phyloP scores from a whole-genome alignment of 1,140 invertebrate species.

The Lasioglossum baleicum region DNA sequence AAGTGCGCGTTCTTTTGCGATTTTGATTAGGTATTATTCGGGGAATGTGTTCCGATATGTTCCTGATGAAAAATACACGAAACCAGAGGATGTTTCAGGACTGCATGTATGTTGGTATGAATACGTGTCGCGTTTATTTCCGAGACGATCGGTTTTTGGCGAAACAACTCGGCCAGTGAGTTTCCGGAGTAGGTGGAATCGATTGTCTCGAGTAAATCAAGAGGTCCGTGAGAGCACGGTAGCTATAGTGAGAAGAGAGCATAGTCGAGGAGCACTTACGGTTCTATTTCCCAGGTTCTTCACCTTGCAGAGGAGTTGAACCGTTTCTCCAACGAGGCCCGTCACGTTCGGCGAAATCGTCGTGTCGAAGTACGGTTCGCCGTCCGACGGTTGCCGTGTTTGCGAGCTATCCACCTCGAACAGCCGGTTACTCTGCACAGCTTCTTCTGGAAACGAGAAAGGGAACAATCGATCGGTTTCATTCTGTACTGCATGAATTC shows the following conservation, averaged over 20 bases:
- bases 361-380: constrained; percentile 81
- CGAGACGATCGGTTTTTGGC: too few species aligned
- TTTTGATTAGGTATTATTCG: too few species aligned
- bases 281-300: constrained; percentile 83
- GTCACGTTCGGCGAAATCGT: constrained; percentile 81
- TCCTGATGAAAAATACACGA: too few species aligned
- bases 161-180: too few species aligned
- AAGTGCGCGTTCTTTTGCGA: too few species aligned
- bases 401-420: constrained; percentile 18
- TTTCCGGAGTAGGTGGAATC: not conserved
- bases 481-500: not conserved
- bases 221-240: not conserved
- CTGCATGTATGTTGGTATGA: too few species aligned
- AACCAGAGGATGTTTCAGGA: too few species aligned
- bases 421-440: constrained; percentile 20
- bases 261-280: constrained; percentile 71
- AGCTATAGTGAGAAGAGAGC: not conserved
- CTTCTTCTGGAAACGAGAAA: constrained; percentile 39
- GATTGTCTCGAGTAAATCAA: not conserved
- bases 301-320: constrained; percentile 82
- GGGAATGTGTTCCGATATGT: too few species aligned
- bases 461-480: not conserved
- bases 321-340: constrained; percentile 82
- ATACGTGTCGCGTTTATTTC: too few species aligned
- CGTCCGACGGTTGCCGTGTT: constrained; percentile 85